These are phyloP conservation scores for Vultur gryphus DNA, from an alignment of 2,797 vertebrate species.

Conservation along the genomic window DNA sequence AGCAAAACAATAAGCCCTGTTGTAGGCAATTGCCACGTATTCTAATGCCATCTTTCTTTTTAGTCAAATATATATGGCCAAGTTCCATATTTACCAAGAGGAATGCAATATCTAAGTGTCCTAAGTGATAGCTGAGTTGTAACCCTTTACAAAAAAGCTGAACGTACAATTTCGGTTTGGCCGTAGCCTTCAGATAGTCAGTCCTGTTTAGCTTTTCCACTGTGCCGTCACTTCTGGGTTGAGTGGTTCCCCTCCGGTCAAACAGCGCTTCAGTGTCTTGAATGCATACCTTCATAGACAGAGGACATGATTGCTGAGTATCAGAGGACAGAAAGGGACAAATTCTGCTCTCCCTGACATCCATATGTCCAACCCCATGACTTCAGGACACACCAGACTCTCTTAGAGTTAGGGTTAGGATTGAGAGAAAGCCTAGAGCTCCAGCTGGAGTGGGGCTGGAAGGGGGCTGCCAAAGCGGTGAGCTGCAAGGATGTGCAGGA, in stretches of 20 bases:
- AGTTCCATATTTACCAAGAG: background rate
- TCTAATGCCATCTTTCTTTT: background rate
- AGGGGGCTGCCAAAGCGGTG: background rate
- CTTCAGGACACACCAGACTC: background rate
- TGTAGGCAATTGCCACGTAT: background rate
- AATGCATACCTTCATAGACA: constrained; percentile 66
- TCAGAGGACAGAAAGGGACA: background rate
- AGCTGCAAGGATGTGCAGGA: background rate
- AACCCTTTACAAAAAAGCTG: background rate
- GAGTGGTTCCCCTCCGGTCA: constrained; percentile 72
- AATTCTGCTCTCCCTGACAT: background rate
- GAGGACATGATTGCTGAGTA: background rate
- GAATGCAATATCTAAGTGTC: background rate
- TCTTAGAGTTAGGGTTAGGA: background rate
- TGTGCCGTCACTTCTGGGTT: constrained; percentile 72
- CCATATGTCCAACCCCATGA: background rate
- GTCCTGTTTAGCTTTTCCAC: constrained; percentile 73
- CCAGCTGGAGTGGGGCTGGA: background rate
- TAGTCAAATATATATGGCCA: background rate
- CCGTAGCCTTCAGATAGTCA: constrained; percentile 77
- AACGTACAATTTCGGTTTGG: constrained; percentile 76
- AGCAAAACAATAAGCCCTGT: background rate
- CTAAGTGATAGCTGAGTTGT: background rate
- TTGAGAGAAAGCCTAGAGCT: background rate
- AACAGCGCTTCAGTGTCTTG: constrained; percentile 67